Base-by-base conservation (phyloP, 2,113 vertebrate genomes). In the Zosterops borbonicus region DNA sequence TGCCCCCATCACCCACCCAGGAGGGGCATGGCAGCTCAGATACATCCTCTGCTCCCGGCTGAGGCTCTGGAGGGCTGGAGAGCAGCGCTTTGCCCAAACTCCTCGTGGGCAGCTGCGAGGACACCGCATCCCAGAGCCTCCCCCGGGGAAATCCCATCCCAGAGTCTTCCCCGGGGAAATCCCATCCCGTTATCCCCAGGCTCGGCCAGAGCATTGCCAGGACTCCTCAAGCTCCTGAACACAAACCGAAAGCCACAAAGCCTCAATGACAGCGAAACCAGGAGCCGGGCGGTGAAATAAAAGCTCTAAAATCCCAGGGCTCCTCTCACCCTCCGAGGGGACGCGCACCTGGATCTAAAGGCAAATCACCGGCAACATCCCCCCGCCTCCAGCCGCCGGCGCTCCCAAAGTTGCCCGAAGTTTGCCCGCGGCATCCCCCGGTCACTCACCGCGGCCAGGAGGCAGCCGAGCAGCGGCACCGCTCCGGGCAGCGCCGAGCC, bases 381-480 rank as follows among this genome's bases (percentile, higher is more conserved):
- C 76, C 79, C 92, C 50, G 80, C 70, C 65, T 6, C 2, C 4
- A 3, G 28, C 83, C 93, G 3, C 5, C 63, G 2, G 58, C 92
- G 2, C 39, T 83, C 9, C 1, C 64, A 1, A 95, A 96, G 85
- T 95, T 93, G 41, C 78, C 81, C 52, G 13, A 96, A 96, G 85
- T 96, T 96, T 68, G 28, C 78, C 78, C 64, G 31, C 6, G 49
- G 75, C 44, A n/a, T 25, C 39, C 19, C 25, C 29, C 50, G 59
- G 9, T 37, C 62, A 92, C 96, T 96, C 94, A 96, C 96, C 96
- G 83, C 7, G 19, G 79, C 31, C 31, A 95, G 29, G 3, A 95
- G 49, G 68, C 77, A 91, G 52, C 71, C 64, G 15, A 91, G 62
- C 37, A 97, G 69, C 29, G 58, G 62, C 68, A 93, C 33, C 25